Conservation (phyloP, 2,113 vertebrate genomes). For the Mustelus asterias region DNA sequence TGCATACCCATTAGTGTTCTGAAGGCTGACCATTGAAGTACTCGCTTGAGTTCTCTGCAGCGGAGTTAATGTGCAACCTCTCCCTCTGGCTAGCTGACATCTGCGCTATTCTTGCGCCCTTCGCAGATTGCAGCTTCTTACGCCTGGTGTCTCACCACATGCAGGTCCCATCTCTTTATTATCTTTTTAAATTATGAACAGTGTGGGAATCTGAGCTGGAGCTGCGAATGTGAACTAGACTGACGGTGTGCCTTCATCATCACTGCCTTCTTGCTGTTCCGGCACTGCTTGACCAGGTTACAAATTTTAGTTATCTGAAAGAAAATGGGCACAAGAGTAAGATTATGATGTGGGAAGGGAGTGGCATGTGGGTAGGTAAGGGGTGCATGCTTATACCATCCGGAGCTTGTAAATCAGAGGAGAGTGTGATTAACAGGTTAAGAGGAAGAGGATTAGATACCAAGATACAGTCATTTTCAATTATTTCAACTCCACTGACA, state of each 20-base stretch:
- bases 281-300: background rate
- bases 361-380: background rate
- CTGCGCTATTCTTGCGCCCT: background rate
- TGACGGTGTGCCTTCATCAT: background rate
- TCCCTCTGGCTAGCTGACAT: background rate
- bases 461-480: background rate
- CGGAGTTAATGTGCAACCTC: background rate
- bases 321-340: background rate
- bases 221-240: background rate
- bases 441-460: background rate
- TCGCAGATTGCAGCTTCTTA: background rate
- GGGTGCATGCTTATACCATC: background rate
- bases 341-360: background rate
- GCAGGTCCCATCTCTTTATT: background rate
- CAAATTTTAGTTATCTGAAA: background rate
- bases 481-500: background rate
- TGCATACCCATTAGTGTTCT: background rate
- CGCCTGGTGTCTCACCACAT: background rate
- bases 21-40: background rate
- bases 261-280: background rate
- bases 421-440: background rate
- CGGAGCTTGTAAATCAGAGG: background rate
- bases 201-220: background rate
- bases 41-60: background rate
- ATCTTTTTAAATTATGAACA: background rate